phyloP scores from a whole-genome alignment of 2,888 invertebrate species.

The Plemyria rubiginata region DNA sequence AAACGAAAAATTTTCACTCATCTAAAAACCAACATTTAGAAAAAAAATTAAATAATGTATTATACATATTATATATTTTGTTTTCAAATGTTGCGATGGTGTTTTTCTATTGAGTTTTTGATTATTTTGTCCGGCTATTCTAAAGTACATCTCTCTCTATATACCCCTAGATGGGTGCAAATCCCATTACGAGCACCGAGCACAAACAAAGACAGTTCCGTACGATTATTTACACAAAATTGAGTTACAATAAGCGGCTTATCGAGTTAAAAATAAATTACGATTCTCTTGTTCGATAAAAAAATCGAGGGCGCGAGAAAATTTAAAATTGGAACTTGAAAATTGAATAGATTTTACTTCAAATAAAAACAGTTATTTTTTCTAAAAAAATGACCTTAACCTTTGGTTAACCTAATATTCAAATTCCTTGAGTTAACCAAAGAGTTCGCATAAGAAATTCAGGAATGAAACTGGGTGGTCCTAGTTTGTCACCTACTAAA shows the following conservation, averaged over 20 bases:
- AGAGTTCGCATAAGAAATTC: background rate
- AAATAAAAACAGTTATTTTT: no score
- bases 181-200: conserved; percentile 57
- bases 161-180: conserved; percentile 46
- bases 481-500: no score
- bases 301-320: conserved; percentile 9
- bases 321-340: conserved; percentile 9
- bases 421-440: background rate
- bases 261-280: conserved; percentile 78
- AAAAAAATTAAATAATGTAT: no score
- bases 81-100: no score
- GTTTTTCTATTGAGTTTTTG: no score
- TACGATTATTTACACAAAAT: conserved; percentile 67
- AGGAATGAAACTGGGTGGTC: no score
- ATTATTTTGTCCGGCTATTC: conserved; percentile 4
- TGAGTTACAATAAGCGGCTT: conserved; percentile 65
- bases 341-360: background rate
- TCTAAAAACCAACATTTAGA: no score
- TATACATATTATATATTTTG: no score
- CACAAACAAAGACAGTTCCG: conserved; percentile 58
- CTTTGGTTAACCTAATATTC: no score
- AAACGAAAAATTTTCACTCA: no score
- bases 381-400: no score
- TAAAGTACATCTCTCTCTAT: conserved; percentile 2
- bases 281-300: conserved; percentile 63